Evolutionary conservation across 2,113 vertebrate species (phyloP), one percentile per base, ranked within the genome.

Genomic region (Hemichromis elongatus): DNA sequence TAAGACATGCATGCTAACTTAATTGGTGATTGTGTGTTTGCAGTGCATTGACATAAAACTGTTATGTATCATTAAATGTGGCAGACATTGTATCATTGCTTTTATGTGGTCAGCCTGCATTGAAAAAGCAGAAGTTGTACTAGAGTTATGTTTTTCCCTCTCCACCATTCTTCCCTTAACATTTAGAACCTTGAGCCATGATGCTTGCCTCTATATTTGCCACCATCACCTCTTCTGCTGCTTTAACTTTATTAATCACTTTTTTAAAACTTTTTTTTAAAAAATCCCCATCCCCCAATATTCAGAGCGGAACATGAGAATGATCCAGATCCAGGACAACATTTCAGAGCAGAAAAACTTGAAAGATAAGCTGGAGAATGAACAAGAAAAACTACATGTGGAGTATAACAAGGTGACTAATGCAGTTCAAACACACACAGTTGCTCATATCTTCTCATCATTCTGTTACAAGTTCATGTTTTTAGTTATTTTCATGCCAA

Each of bases 311-410:
- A 99, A 99, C 96, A 98, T 99, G 98, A 97, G 98, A 89, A 99
- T 99, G 98, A 98, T 99, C 96, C 99, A 99, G 94, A 98, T 99
- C 93, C 99, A 99, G 94, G 99, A 99, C 96, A 99, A 99, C 94
- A 99, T 99, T 96, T 96, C 97, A 11, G 98, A 99, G 90, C 99
- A 99, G 94, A 99, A 99, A 96, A 99, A 96, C 95, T 96, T 99
- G 86, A 99, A 99, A 94, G 98, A 99, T 96, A 98, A 99, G 90
- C 96, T 99, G 93, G 98, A 99, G 93, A 97, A 96, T 21, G 98
- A 99, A 86, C 98, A 99, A 94, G 98, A 99, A 95, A 99, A 98
- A 81, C 98, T 99, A 88, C 99, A 99, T 7, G 96, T 99, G 79
- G 98, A 99, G 92, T 99, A 99, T 93, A 98, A 99, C 95, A 99